These are phyloP conservation scores for Coenonympha glycerion DNA, from an alignment of 2,888 invertebrate species.

Conservation along the genomic window DNA sequence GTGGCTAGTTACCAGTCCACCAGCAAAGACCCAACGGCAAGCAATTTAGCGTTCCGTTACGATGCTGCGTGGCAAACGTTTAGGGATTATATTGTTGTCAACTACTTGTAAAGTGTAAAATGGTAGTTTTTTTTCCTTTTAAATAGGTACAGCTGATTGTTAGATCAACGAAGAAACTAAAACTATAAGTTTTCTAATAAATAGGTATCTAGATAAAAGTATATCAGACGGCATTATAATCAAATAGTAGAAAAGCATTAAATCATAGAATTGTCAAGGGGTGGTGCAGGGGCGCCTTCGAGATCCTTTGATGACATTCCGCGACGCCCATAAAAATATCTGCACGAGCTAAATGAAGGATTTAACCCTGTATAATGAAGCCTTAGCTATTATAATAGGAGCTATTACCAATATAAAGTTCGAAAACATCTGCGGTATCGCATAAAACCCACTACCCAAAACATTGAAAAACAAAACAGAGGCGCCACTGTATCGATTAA, in stretches of 20 bases:
- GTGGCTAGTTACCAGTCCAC: background rate
- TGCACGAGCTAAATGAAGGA: slow-evolving; percentile 52
- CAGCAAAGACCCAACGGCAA: background rate
- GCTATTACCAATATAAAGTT: no score
- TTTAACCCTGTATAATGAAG: slow-evolving; percentile 45
- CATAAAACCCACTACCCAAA: no score
- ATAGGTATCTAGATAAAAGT: background rate
- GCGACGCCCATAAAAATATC: slow-evolving; percentile 59
- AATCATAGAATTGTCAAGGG: slow-evolving; percentile 60
- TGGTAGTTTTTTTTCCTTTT: no score
- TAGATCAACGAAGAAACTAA: no score
- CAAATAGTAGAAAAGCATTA: slow-evolving; percentile 42
- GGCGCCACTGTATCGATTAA: no score
- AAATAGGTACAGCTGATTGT: no score
- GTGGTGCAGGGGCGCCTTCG: slow-evolving; percentile 27
- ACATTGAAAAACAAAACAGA: no score
- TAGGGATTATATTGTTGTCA: no score
- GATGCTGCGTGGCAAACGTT: no score
- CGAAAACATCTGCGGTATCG: slow-evolving; percentile 12
- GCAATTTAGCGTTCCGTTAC: no score
- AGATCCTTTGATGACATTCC: slow-evolving; percentile 47
- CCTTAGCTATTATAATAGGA: slow-evolving; percentile 12
- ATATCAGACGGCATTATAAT: slow-evolving; percentile 20
- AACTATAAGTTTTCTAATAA: background rate
- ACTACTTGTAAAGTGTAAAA: no score